Evolutionary conservation across 1,140 invertebrate genomes (phyloP).

Genomic region (Drosophila subobscura): DNA sequence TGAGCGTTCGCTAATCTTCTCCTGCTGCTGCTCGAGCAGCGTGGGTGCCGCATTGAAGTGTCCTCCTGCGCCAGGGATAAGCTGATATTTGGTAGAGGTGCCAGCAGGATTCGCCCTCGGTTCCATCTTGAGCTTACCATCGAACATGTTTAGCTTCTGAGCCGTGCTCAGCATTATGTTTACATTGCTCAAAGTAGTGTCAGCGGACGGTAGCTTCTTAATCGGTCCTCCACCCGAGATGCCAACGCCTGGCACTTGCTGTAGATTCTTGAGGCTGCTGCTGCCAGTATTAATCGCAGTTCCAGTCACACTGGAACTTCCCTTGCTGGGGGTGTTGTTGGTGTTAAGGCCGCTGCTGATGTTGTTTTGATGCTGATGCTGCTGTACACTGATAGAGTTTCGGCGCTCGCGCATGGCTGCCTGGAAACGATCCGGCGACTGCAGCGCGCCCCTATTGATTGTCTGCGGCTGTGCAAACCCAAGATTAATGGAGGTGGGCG

Average conservation of each 20-base stretch:
- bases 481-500: not conserved
- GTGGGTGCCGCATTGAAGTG: constrained; percentile 88
- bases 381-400: constrained; percentile 67
- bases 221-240: constrained; percentile 5
- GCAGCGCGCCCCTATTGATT: constrained; percentile 70
- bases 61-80: constrained; percentile 51
- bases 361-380: constrained; percentile 31
- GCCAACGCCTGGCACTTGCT: constrained; percentile 18
- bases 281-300: constrained; percentile 6
- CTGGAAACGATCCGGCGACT: constrained; percentile 70
- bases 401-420: constrained; percentile 66
- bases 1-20: constrained; percentile 90
- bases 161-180: constrained; percentile 69
- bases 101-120: not conserved
- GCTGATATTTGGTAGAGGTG: not conserved
- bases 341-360: constrained; percentile 16
- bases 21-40: constrained; percentile 88
- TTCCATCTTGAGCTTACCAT: constrained; percentile 70
- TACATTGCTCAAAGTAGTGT: constrained; percentile 63
- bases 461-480: constrained; percentile 66
- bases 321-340: constrained; percentile 25
- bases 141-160: constrained; percentile 70
- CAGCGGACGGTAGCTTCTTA: constrained; percentile 39
- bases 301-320: not conserved
- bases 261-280: constrained; percentile 29